These are phyloP conservation scores for Daboia siamensis DNA, from an alignment of 2,113 vertebrate species.

Conservation along the genomic window DNA sequence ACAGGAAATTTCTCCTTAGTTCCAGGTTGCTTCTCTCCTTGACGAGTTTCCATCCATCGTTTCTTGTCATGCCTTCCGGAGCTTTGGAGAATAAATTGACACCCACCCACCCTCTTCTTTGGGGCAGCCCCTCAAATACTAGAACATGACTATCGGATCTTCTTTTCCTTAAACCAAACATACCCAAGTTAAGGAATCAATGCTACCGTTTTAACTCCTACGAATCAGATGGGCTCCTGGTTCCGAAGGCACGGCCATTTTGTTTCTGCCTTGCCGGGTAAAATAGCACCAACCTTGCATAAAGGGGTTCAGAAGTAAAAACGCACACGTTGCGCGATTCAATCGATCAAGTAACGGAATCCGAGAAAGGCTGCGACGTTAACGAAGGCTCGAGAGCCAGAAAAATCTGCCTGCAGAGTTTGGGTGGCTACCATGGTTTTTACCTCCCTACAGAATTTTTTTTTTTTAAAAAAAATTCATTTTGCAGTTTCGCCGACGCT, in stretches of 20 bases:
- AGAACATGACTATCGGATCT: too few species aligned
- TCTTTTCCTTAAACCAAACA: too few species aligned
- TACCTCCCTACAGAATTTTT: background rate
- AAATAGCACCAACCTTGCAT: background rate
- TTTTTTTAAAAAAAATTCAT: background rate
- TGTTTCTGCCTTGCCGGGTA: conserved; percentile 11
- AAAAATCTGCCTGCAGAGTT: background rate
- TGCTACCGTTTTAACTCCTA: background rate
- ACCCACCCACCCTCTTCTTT: too few species aligned
- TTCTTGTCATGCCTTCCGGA: too few species aligned
- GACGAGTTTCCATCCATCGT: too few species aligned
- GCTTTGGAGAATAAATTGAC: too few species aligned
- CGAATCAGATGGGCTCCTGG: conserved; percentile 2
- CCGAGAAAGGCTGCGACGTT: background rate
- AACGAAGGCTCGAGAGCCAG: background rate
- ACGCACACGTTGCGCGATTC: background rate
- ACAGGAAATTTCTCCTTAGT: too few species aligned
- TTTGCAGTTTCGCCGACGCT: background rate
- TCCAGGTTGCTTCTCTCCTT: too few species aligned
- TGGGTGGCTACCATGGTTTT: background rate
- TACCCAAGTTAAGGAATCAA: background rate
- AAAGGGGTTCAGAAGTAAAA: background rate
- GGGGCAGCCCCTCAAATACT: too few species aligned
- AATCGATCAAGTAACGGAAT: background rate
- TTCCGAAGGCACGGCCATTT: conserved; percentile 3